Evolutionary conservation across 1,140 invertebrate genomes (phyloP).

Genomic region (Schlechtendalia chinensis): DNA sequence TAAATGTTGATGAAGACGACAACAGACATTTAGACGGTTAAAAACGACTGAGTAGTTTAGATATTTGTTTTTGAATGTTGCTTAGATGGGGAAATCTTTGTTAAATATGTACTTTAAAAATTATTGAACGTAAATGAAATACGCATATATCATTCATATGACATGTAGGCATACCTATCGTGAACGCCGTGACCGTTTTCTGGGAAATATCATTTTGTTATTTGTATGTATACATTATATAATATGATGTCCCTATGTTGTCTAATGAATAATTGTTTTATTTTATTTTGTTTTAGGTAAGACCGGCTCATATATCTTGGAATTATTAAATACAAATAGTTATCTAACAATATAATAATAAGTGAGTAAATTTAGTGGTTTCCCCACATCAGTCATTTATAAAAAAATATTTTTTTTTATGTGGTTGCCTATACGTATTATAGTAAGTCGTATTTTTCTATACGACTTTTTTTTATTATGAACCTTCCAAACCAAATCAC

Average conservation of each 20-base stretch:
- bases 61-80: background rate
- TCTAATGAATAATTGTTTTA: background rate
- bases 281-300: constrained; percentile 30
- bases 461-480: too few relatives aligned
- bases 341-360: background rate
- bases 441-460: too few relatives aligned
- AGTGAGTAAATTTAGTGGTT: background rate
- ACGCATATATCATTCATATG: background rate
- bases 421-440: too few relatives aligned
- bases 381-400: too few relatives aligned
- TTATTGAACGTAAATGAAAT: background rate
- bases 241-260: background rate
- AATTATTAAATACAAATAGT: background rate
- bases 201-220: background rate
- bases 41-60: background rate
- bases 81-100: background rate
- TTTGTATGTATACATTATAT: too few relatives aligned
- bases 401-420: too few relatives aligned
- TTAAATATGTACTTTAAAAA: background rate
- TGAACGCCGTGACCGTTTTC: background rate
- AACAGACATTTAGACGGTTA: constrained; percentile 16
- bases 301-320: background rate
- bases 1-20: background rate
- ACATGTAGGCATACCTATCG: background rate
- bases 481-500: too few relatives aligned